These are phyloP conservation scores for Anticlea derivata DNA, from an alignment of 2,888 invertebrate genomes.

Conservation along the genomic window DNA sequence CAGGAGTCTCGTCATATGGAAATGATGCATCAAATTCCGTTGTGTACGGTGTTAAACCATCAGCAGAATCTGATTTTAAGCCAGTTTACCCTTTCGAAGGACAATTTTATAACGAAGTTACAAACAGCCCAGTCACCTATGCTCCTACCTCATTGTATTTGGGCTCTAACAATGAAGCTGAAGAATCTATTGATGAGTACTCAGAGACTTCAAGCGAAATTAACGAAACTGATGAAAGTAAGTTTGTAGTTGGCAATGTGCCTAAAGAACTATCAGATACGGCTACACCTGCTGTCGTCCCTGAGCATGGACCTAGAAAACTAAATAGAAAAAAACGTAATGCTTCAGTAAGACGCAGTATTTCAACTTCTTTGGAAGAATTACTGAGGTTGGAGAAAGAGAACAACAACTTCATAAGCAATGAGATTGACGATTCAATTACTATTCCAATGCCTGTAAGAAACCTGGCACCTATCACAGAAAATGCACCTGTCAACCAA, in stretches of 20 bases:
- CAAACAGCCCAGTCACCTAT: constrained; percentile 67
- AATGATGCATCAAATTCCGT: constrained; percentile 67
- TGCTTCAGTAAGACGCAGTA: constrained; percentile 51
- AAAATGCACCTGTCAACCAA: constrained; percentile 39
- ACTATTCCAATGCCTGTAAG: constrained; percentile 49
- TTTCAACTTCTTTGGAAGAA: constrained; percentile 70
- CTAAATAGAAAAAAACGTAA: constrained; percentile 56
- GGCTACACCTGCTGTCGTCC: constrained; percentile 84
- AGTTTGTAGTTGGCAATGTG: constrained; percentile 87
- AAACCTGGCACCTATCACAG: constrained; percentile 46
- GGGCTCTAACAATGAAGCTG: constrained; percentile 70
- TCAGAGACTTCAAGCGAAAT: constrained; percentile 51
- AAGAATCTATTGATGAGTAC: constrained; percentile 60
- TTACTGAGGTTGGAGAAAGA: constrained; percentile 65
- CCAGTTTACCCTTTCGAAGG: constrained; percentile 76
- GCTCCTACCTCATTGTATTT: constrained; percentile 77
- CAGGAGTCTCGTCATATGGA: constrained; percentile 63
- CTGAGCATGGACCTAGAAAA: constrained; percentile 86
- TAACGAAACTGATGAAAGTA: constrained; percentile 61
- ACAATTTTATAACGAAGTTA: constrained; percentile 71
- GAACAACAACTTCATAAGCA: constrained; percentile 72
- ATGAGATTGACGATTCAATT: constrained; percentile 75
- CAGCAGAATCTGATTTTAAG: constrained; percentile 71
- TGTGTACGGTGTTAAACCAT: constrained; percentile 74
- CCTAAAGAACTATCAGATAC: constrained; percentile 83